Evolutionary conservation across 2,113 vertebrate genomes (phyloP).

Genomic region (Rhynchomys soricoides): DNA sequence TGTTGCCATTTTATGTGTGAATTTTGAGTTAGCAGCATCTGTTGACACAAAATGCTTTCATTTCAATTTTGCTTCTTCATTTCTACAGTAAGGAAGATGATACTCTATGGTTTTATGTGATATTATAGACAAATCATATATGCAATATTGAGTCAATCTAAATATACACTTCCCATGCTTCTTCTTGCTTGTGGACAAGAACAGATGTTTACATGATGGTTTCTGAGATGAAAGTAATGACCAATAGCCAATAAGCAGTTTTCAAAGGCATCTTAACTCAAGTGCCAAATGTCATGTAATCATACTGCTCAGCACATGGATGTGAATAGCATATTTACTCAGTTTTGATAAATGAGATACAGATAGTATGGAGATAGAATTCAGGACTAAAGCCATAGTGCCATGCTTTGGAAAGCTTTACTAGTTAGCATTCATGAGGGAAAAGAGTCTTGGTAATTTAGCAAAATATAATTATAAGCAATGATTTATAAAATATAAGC

Average conservation of each 20-base stretch:
- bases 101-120: background rate
- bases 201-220: background rate
- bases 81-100: background rate
- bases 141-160: background rate
- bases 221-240: background rate
- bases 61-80: background rate
- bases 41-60: background rate
- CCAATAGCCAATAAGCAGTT: background rate
- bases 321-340: background rate
- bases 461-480: background rate
- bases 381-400: background rate
- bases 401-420: background rate
- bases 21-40: slow-evolving; percentile 20
- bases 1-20: background rate
- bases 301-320: background rate
- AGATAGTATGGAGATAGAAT: background rate
- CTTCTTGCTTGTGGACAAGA: background rate
- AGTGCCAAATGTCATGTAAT: background rate
- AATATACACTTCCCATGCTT: background rate
- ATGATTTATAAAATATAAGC: slow-evolving; percentile 30
- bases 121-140: background rate
- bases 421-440: background rate
- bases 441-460: background rate
- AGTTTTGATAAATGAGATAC: background rate
- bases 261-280: slow-evolving; percentile 26